These are phyloP conservation scores for Dasypus novemcinctus DNA, from an alignment of 2,113 vertebrate species.

Conservation along the genomic window DNA sequence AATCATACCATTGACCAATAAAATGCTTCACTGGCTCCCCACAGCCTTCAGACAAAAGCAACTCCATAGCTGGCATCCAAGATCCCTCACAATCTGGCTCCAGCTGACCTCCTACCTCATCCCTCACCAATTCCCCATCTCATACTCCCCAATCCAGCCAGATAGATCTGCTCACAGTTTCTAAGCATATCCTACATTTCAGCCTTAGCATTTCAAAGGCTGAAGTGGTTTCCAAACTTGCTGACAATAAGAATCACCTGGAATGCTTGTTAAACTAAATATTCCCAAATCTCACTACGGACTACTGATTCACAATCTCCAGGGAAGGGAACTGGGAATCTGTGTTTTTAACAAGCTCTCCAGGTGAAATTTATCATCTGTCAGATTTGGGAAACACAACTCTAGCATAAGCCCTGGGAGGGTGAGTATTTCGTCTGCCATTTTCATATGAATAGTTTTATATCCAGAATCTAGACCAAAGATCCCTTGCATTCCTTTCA, in stretches of 20 bases:
- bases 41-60: not conserved
- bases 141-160: not conserved
- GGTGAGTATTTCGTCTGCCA: not conserved
- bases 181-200: not conserved
- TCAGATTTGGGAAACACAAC: not conserved
- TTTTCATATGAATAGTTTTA: not conserved
- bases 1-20: not conserved
- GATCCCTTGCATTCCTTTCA: not conserved
- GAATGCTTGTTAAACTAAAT: not conserved
- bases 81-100: not conserved
- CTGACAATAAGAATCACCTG: not conserved
- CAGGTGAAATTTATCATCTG: not conserved
- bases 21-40: not conserved
- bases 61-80: not conserved
- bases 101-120: not conserved
- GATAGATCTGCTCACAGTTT: not conserved
- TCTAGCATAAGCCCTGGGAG: not conserved
- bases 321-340: not conserved
- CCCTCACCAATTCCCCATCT: not conserved
- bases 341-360: not conserved
- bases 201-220: not conserved
- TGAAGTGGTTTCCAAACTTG: not conserved
- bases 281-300: not conserved
- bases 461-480: not conserved
- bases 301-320: not conserved